These are phyloP conservation scores for Silvanus unidentatus DNA, from an alignment of 2,888 invertebrate species.

Conservation along the genomic window DNA sequence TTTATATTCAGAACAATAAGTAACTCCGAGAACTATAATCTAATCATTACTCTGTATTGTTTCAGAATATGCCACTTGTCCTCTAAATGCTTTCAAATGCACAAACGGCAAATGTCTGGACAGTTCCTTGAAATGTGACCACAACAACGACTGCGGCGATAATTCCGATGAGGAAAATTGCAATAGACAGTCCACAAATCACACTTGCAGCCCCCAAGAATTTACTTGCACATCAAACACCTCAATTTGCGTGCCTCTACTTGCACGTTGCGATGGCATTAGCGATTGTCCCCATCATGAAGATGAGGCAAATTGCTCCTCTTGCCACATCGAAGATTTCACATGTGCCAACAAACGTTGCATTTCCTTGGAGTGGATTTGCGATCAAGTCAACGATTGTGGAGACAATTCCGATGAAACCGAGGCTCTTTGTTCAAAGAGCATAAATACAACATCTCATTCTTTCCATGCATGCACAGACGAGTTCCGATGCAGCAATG, in stretches of 20 bases:
- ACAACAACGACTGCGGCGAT: conserved; percentile 54
- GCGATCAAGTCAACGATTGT: conserved; percentile 62
- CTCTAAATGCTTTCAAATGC: conserved; percentile 45
- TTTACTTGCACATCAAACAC: conserved; percentile 49
- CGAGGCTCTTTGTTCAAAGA: conserved; percentile 14
- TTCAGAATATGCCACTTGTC: conserved; percentile 28
- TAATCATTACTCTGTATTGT: background rate
- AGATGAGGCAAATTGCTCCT: conserved; percentile 54
- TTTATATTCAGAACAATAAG: no score
- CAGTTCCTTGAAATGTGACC: conserved; percentile 51
- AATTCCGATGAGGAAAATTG: conserved; percentile 52
- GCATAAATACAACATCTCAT: background rate
- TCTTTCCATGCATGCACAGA: conserved; percentile 37
- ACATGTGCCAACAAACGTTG: conserved; percentile 56
- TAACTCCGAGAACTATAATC: no score
- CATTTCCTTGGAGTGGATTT: conserved; percentile 53
- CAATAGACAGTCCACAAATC: background rate
- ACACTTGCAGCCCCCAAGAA: conserved; percentile 47
- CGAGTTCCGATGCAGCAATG: conserved; percentile 54
- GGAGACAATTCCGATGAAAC: conserved; percentile 66
- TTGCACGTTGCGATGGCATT: conserved; percentile 52
- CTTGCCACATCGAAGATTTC: conserved; percentile 50
- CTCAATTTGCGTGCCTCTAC: conserved; percentile 50
- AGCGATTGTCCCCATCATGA: conserved; percentile 67
- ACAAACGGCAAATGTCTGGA: conserved; percentile 55